phyloP scores from a whole-genome alignment of 2,888 invertebrate species.

The Heliconius charithonia region DNA sequence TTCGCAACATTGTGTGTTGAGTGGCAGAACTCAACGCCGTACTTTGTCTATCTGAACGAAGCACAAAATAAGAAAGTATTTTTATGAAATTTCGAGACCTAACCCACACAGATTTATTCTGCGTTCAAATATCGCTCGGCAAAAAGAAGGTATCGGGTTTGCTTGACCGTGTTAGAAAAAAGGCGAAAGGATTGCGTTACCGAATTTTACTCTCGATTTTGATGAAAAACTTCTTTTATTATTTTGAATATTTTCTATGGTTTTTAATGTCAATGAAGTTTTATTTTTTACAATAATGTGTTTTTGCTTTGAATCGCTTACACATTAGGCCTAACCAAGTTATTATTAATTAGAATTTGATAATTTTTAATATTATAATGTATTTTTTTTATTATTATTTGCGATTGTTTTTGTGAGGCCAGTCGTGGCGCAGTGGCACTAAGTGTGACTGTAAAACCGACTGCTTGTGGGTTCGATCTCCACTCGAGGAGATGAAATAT shows the following conservation, averaged over 20 bases:
- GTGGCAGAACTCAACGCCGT: not conserved
- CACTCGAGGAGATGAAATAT: too few relatives aligned
- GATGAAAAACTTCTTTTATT: not conserved
- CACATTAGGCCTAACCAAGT: too few relatives aligned
- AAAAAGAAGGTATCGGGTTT: not conserved
- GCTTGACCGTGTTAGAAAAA: not conserved
- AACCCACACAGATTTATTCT: not conserved
- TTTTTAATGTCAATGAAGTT: too few relatives aligned
- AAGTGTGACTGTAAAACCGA: too few relatives aligned
- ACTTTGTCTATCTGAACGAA: not conserved
- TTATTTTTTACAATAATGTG: too few relatives aligned
- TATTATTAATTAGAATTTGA: too few relatives aligned
- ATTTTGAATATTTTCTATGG: not conserved
- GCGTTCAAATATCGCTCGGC: not conserved
- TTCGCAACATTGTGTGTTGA: not conserved
- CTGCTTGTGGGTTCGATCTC: too few relatives aligned
- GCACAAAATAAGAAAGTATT: not conserved
- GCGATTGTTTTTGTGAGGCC: too few relatives aligned
- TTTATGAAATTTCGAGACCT: not conserved
- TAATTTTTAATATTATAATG: too few relatives aligned
- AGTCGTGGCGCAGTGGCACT: too few relatives aligned
- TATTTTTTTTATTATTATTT: too few relatives aligned
- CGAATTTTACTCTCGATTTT: not conserved
- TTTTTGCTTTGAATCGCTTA: too few relatives aligned
- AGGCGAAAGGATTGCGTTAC: not conserved